Base-by-base conservation (phyloP, 2,113 vertebrate species). In the Xiphophorus hellerii region DNA sequence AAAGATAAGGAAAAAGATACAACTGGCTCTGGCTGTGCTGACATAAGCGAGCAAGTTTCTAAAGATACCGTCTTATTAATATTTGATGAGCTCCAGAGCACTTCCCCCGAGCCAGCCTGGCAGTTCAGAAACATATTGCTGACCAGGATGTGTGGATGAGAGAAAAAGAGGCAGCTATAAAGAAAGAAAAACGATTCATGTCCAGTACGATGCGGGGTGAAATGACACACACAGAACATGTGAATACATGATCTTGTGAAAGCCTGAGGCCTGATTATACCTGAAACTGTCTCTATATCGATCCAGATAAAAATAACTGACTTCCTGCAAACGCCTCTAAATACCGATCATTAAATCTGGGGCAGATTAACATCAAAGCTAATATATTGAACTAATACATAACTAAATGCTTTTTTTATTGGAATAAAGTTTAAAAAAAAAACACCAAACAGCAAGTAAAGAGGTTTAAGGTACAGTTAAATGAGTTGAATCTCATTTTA, bases 51-150 rank as follows among this genome's bases (percentile, higher is more conserved):
- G 81, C 67, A 80, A 77, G 78, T 86, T 86, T 91, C 89, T 93
- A 92, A 93, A 91, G 77, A 92, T 92, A 90, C 84, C 86, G 37
- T 74, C 76, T 61, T 78, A 87, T 92, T 82, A 86, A 91, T 92
- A 83, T 89, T 93, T 90, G 62, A 93, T 92, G 89, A 92, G 82
- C 77, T 73, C 25, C 69, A 90, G 92, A 87, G 83, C 65, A 85
- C 89, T 90, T 90, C 86, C 83, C 86, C 84, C 39, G 39, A 78
- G 85, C 83, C 79, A 72, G 71, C 86, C 87, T 78, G 31, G 48
- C 76, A 83, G 89, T 69, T 74, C 62, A 44, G 72, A 72, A 87
- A 88, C 87, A 92, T 87, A 88, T 72, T 85, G 84, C 89, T 87
- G 83, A 90, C 74, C 68, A 84, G 62, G 76, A 78, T 73, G 3